Conservation (phyloP, 2,888 invertebrate species). For the Brenthis ino region DNA sequence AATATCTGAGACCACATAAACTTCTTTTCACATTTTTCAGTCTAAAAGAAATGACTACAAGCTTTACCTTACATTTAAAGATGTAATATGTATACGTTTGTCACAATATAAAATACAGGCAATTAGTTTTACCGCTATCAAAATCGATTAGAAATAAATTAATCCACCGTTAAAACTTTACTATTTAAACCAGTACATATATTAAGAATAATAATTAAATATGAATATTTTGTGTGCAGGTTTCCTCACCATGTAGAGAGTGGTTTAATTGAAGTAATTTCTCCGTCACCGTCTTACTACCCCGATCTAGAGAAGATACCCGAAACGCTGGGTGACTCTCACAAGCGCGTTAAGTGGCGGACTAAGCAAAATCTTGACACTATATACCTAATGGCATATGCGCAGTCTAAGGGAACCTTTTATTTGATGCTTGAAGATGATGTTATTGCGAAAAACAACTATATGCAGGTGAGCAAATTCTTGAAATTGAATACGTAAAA, state of each 20-base stretch:
- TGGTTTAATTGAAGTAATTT: conserved; percentile 94
- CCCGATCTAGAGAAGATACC: conserved; percentile 91
- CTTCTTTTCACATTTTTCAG: too few relatives aligned
- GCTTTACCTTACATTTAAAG: too few relatives aligned
- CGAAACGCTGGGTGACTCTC: conserved; percentile 92
- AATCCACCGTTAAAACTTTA: too few relatives aligned
- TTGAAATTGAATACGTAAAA: not conserved
- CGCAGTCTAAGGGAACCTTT: conserved; percentile 92
- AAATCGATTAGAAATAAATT: too few relatives aligned
- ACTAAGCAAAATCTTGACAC: conserved; percentile 98
- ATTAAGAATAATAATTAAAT: not conserved
- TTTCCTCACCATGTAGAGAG: conserved; percentile 88
- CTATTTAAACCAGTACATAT: too few relatives aligned
- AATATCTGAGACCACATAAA: too few relatives aligned
- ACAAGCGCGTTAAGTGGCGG: conserved; percentile 93
- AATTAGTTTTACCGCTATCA: too few relatives aligned
- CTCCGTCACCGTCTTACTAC: conserved; percentile 93
- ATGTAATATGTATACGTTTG: too few relatives aligned
- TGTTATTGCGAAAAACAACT: conserved; percentile 92
- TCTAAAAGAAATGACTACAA: too few relatives aligned
- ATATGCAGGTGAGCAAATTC: conserved; percentile 84
- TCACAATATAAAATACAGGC: too few relatives aligned
- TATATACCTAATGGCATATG: conserved; percentile 96
- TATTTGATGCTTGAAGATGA: conserved; percentile 98
- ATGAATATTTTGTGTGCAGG: conserved; percentile 62